Percentiles rank a stretch among this genome's conserved stretches.
phyloP scores from a whole-genome alignment of 1,140 invertebrate genomes.

The Hycleus cichorii region DNA sequence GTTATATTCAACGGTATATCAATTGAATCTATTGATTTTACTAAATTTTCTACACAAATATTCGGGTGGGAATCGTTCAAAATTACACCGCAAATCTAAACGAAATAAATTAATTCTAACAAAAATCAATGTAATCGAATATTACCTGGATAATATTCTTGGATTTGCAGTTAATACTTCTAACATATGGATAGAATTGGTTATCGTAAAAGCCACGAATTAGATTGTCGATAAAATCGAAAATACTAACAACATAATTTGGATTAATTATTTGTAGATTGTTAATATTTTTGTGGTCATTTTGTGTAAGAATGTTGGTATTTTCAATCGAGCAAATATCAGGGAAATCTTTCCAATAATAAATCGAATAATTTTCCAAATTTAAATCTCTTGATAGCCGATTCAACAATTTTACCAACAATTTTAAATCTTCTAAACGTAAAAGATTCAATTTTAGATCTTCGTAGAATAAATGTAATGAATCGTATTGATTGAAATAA shows the following conservation, averaged over 20 bases:
- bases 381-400: constrained; percentile 73
- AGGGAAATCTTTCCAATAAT: constrained; percentile 85
- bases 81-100: constrained; percentile 24
- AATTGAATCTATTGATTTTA: not conserved
- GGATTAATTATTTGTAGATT: constrained; percentile 53
- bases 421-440: constrained; percentile 57
- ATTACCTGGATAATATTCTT: constrained; percentile 65
- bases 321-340: constrained; percentile 44
- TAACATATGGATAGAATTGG: constrained; percentile 61
- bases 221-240: constrained; percentile 59
- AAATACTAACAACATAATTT: constrained; percentile 59
- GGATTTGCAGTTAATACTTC: constrained; percentile 61
- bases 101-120: constrained; percentile 10
- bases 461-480: constrained; percentile 85
- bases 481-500: constrained; percentile 1
- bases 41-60: not conserved
- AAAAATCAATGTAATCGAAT: not conserved
- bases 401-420: constrained; percentile 65
- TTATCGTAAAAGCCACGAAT: constrained; percentile 46
- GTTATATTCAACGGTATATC: not conserved
- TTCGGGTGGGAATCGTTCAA: not conserved
- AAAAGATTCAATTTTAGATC: constrained; percentile 78
- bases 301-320: constrained; percentile 43
- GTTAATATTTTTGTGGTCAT: constrained; percentile 53
- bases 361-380: constrained; percentile 61